Evolutionary conservation across 2,113 vertebrate species (phyloP), one percentile per base, ranked within the genome.

Genomic region (Myodes glareolus): DNA sequence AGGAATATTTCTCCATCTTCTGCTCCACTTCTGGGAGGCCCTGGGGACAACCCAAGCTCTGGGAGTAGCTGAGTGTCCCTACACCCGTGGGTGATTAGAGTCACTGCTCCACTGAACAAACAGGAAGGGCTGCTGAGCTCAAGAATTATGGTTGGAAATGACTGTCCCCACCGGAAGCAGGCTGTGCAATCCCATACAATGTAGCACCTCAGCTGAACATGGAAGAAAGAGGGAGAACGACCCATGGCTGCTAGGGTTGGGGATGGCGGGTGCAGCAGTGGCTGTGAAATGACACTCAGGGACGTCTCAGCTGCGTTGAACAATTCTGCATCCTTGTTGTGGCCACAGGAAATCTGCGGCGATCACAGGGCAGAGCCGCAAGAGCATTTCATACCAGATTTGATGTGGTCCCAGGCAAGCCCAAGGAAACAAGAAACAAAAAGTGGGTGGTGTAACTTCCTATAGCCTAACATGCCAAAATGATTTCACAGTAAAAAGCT

Each of bases 221-320:
- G 5, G 10, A 0, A 0, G 0, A 39, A 76, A 7, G 80, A 7
- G 0, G 23, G n/a, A 67, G 47, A 13, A 23, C 0, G 47, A 1
- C 1, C 2, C 0, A 3, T 6, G 65, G 47, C 0, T 4, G 23
- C 39, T 16, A 42, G 19, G n/a, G 7, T 12, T 0, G 0, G n/a
- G 12, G 68, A 19, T 45, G 36, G 16, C 0, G 14, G 19, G 21
- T 17, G 14, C 3, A 39, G 8, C 31, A 7, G 14, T 1, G 23
- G 21, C 50, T n/a, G 17, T 8, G 21, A 14, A 25, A 27, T 1
- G 39, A 70, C 39, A 36, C 19, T 29, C 2, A 61, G 12, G 68
- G 50, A 42, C 27, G 9, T 75, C 50, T 19, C 19, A 10, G 39
- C 29, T 42, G 55, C 9, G 29, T 12, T 13, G 0, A 9, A 12